Percentiles rank a stretch among this genome's conserved stretches.
These are phyloP conservation scores for Spodoptera littoralis DNA, from an alignment of 2,888 invertebrate genomes.

Conservation along the genomic window DNA sequence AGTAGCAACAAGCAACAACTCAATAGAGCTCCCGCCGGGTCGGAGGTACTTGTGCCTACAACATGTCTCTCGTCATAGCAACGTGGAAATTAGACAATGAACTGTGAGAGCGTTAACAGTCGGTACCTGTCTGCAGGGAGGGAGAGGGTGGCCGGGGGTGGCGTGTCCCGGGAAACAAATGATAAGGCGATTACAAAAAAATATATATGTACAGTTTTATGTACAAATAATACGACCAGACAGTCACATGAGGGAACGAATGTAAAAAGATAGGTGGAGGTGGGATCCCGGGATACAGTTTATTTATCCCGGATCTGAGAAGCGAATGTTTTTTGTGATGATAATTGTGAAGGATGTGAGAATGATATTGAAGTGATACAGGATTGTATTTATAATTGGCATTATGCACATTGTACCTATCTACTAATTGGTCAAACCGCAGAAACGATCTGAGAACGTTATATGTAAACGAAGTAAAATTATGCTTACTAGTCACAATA, in stretches of 20 bases:
- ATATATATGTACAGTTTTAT: constrained; percentile 43
- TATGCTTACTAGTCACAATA: too few relatives aligned
- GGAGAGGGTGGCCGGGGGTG: constrained; percentile 34
- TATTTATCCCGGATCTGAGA: not conserved
- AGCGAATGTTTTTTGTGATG: too few relatives aligned
- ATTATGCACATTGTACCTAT: too few relatives aligned
- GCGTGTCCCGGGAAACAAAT: constrained; percentile 48
- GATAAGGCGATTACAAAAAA: constrained; percentile 55
- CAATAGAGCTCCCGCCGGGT: constrained; percentile 41
- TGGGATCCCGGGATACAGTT: constrained; percentile 4
- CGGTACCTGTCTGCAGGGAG: constrained; percentile 44
- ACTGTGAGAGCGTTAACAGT: constrained; percentile 61
- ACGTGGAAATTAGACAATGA: constrained; percentile 70
- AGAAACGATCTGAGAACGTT: too few relatives aligned
- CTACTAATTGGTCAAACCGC: too few relatives aligned
- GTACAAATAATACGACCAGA: constrained; percentile 28
- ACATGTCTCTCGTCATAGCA: constrained; percentile 73
- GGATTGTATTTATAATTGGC: too few relatives aligned
- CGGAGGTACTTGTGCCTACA: constrained; percentile 42
- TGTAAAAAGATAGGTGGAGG: constrained; percentile 5
- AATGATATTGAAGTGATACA: too few relatives aligned
- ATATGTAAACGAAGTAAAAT: too few relatives aligned
- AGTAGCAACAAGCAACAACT: constrained; percentile 41
- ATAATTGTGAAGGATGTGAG: too few relatives aligned
- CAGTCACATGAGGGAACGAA: constrained; percentile 7